Conservation (phyloP, 2,888 invertebrate species). For the Smittia sp. region DNA sequence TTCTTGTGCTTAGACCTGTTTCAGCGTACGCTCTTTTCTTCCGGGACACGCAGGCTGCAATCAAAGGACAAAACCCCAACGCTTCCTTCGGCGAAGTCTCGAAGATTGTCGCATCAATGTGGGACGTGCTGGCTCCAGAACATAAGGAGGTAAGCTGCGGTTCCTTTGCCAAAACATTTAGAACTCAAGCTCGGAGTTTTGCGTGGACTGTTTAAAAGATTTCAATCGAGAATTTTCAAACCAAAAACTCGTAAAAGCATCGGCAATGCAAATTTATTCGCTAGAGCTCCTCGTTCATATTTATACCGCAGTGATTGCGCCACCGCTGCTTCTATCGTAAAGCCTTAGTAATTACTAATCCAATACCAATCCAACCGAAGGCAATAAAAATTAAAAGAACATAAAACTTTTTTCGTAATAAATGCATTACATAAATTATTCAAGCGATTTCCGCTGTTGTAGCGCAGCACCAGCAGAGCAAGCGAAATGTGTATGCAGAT, state of each 20-base stretch:
- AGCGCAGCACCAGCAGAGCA: not conserved
- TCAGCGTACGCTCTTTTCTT: conserved; percentile 97
- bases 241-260: conserved; percentile 15
- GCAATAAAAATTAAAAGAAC: conserved; percentile 25
- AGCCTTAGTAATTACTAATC: conserved; percentile 19
- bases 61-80: conserved; percentile 95
- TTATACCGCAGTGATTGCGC: conserved; percentile 7
- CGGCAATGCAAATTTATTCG: conserved; percentile 14
- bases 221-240: not conserved
- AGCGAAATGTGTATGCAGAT: not conserved
- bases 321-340: not conserved
- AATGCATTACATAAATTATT: conserved; percentile 32
- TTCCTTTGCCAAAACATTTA: not conserved
- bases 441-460: conserved; percentile 17
- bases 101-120: conserved; percentile 97
- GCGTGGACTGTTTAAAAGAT: not conserved
- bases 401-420: conserved; percentile 11
- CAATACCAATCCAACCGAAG: conserved; percentile 23
- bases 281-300: not conserved
- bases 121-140: conserved; percentile 92
- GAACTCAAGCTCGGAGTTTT: not conserved
- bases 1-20: conserved; percentile 68
- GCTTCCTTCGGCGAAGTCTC: conserved; percentile 97
- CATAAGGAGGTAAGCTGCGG: conserved; percentile 81
- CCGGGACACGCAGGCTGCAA: conserved; percentile 95